Evolutionary conservation across 2,888 invertebrate genomes (phyloP).

Genomic region (Branchipolynoe longqiensis): DNA sequence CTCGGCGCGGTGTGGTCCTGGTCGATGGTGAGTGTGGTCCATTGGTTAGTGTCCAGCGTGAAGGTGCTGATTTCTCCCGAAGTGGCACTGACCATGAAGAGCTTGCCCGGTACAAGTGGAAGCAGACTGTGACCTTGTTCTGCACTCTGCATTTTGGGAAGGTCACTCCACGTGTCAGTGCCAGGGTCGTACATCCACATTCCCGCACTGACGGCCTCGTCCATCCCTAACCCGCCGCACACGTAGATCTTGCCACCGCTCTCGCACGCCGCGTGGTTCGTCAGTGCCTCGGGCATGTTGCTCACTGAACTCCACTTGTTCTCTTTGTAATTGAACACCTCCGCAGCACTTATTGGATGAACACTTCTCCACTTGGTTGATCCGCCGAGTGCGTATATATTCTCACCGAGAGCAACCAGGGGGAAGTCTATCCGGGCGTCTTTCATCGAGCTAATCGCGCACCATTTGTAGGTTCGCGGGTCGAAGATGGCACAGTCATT

Average conservation of each 20-base stretch:
- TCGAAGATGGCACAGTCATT: conserved; percentile 32
- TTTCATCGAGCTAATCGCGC: not conserved
- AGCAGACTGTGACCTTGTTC: conserved; percentile 31
- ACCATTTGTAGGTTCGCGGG: not conserved
- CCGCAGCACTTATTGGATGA: not conserved
- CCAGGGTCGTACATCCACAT: conserved; percentile 21
- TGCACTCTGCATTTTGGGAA: not conserved
- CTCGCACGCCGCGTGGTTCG: conserved; percentile 30
- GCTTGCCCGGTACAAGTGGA: not conserved
- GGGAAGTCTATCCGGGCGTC: conserved; percentile 1
- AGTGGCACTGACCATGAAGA: not conserved
- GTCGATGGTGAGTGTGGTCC: conserved; percentile 3
- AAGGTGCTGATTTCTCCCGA: conserved; percentile 49
- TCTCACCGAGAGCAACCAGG: not conserved
- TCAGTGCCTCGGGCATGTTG: conserved; percentile 4
- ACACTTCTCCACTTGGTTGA: conserved; percentile 5
- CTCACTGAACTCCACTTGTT: conserved; percentile 7
- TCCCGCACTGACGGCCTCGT: not conserved
- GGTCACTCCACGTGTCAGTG: conserved; percentile 18
- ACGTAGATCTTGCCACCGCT: conserved; percentile 16
- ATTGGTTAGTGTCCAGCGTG: conserved; percentile 43
- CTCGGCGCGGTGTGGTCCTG: not conserved
- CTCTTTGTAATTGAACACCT: conserved; percentile 8
- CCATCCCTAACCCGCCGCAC: not conserved
- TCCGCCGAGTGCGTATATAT: not conserved